phyloP scores from a whole-genome alignment of 2,888 invertebrate genomes.

The Scaptomyza polygonia region DNA sequence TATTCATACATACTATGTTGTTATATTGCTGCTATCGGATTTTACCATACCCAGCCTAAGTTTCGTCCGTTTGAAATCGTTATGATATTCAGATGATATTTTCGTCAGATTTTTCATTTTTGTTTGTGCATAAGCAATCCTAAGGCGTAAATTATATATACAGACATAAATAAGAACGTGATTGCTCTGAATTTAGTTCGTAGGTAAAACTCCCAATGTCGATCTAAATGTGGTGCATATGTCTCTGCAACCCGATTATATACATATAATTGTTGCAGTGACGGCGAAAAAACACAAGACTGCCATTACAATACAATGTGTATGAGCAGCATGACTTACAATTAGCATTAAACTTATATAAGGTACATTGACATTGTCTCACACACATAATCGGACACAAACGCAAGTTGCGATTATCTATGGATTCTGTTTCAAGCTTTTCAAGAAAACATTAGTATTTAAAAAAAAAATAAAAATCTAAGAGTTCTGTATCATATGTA shows the following conservation, averaged over 20 bases:
- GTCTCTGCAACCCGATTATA: constrained; percentile 49
- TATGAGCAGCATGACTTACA: constrained; percentile 81
- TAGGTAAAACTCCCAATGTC: constrained; percentile 67
- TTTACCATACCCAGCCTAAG: constrained; percentile 21
- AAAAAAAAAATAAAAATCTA: constrained; percentile 7
- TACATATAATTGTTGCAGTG: constrained; percentile 41
- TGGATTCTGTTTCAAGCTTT: constrained; percentile 53
- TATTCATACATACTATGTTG: constrained; percentile 26
- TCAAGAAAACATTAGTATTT: constrained; percentile 49
- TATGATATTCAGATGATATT: constrained; percentile 16
- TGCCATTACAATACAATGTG: constrained; percentile 74
- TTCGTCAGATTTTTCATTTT: constrained; percentile 4
- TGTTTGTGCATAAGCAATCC: constrained; percentile 22
- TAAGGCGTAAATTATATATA: constrained; percentile 28
- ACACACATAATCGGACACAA: constrained; percentile 58
- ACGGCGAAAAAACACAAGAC: constrained; percentile 54
- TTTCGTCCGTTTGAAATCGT: constrained; percentile 20
- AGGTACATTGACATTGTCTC: constrained; percentile 74
- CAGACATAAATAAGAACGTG: constrained; percentile 49
- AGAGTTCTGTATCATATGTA: constrained; percentile 43
- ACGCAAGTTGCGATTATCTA: constrained; percentile 26
- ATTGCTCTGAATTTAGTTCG: constrained; percentile 47
- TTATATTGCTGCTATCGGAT: constrained; percentile 29
- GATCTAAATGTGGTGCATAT: constrained; percentile 68
- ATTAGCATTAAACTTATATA: constrained; percentile 73